phyloP scores from a whole-genome alignment of 2,113 vertebrate species.

The Rhinolophus ferrumequinum region DNA sequence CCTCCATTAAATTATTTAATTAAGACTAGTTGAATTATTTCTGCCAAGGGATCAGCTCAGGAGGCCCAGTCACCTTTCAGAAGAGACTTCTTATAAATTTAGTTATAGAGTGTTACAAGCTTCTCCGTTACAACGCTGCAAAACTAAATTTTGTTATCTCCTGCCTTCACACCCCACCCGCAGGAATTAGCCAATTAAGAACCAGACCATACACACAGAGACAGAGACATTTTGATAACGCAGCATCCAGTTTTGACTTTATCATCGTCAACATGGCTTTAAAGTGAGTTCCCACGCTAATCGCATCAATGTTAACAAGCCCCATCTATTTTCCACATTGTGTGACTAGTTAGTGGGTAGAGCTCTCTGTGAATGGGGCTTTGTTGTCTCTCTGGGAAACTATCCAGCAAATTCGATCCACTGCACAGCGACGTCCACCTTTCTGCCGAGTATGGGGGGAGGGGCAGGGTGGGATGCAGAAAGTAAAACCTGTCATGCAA shows the following conservation, averaged over 20 bases:
- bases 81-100: constrained; percentile 40
- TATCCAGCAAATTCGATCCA: not conserved
- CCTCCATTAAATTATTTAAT: constrained; percentile 75
- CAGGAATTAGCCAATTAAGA: constrained; percentile 15
- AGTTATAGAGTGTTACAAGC: constrained; percentile 29
- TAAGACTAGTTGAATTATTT: constrained; percentile 79
- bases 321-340: not conserved
- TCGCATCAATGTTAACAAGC: constrained; percentile 26
- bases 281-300: constrained; percentile 55
- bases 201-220: too few relatives aligned
- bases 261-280: constrained; percentile 70
- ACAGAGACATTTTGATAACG: constrained; percentile 15
- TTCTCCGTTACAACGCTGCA: not conserved
- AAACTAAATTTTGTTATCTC: not conserved
- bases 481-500: not conserved
- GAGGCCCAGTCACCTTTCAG: constrained; percentile 35
- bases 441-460: not conserved
- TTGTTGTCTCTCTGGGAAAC: not conserved
- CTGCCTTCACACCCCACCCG: not conserved
- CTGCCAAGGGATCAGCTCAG: constrained; percentile 56
- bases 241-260: constrained; percentile 53
- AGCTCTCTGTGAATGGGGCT: not conserved
- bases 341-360: not conserved
- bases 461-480: not conserved
- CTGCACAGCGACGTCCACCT: too few relatives aligned